Evolutionary conservation across 23 tunicate genomes (phyloP).

Genomic region (Botrylloides violaceus): DNA sequence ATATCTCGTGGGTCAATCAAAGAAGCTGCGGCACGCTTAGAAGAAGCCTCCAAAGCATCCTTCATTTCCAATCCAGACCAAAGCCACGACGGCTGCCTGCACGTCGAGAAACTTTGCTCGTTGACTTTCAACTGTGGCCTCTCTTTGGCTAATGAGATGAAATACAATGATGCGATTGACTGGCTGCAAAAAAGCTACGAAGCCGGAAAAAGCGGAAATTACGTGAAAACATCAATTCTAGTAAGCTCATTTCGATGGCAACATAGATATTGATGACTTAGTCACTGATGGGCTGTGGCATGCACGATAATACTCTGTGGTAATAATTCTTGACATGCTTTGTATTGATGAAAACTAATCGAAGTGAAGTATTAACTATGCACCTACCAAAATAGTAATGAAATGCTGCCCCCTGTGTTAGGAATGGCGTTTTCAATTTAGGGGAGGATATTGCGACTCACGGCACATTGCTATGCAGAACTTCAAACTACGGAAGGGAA

Average conservation of each 20-base stretch:
- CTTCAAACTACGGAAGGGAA: conserved; percentile 25
- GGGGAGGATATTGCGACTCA: conserved; percentile 43
- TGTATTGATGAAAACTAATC: too few species aligned
- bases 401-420: too few species aligned
- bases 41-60: neutral
- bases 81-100: neutral
- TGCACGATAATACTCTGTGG: too few species aligned
- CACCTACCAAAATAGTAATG: too few species aligned
- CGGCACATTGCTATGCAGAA: conserved; percentile 53
- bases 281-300: too few species aligned
- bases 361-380: too few species aligned
- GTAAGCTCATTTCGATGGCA: too few species aligned
- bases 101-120: conserved; percentile 7
- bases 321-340: too few species aligned
- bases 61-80: neutral
- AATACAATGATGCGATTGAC: conserved; percentile 39
- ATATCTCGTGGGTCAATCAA: neutral
- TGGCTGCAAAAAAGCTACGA: conserved; percentile 50
- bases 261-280: too few species aligned
- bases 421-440: neutral
- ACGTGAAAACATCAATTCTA: neutral
- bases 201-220: conserved; percentile 13
- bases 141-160: conserved; percentile 5
- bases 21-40: neutral
- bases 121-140: conserved; percentile 50